These are phyloP conservation scores for Mesocentrotus franciscanus DNA, from an alignment of 53 echinoderm and acorn worm species.

Conservation along the genomic window DNA sequence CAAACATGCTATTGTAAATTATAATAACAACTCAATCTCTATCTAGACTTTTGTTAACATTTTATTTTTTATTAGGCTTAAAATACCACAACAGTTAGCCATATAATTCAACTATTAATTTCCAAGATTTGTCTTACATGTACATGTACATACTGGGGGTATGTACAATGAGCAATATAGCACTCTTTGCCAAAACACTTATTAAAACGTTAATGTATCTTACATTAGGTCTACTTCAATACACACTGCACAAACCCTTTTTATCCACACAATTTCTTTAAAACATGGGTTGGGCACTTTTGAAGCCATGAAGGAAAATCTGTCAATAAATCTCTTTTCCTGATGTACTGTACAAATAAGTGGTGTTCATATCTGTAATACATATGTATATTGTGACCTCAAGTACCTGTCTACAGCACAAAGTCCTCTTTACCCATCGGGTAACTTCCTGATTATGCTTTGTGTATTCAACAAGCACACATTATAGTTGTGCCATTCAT, in stretches of 20 bases:
- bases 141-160: no score
- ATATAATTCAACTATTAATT: no score
- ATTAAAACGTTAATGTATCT: not conserved
- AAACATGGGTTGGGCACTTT: not conserved
- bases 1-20: no score
- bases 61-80: no score
- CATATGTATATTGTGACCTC: slow-evolving; percentile 8
- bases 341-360: slow-evolving; percentile 23
- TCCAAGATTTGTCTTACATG: no score
- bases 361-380: slow-evolving; percentile 19
- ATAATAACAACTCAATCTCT: no score
- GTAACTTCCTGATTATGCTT: slow-evolving; percentile 28
- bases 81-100: no score
- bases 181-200: not conserved
- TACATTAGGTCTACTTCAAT: not conserved
- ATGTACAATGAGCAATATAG: not conserved
- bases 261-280: not conserved
- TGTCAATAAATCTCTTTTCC: slow-evolving; percentile 37
- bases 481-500: not conserved
- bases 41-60: no score
- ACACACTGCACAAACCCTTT: not conserved
- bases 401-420: slow-evolving; percentile 18
- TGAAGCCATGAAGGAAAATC: not conserved
- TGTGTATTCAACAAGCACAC: slow-evolving; percentile 2
- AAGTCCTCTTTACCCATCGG: not conserved